These are phyloP conservation scores for Chaetorhynchus papuensis DNA, from an alignment of 2,113 vertebrate genomes.

Conservation along the genomic window DNA sequence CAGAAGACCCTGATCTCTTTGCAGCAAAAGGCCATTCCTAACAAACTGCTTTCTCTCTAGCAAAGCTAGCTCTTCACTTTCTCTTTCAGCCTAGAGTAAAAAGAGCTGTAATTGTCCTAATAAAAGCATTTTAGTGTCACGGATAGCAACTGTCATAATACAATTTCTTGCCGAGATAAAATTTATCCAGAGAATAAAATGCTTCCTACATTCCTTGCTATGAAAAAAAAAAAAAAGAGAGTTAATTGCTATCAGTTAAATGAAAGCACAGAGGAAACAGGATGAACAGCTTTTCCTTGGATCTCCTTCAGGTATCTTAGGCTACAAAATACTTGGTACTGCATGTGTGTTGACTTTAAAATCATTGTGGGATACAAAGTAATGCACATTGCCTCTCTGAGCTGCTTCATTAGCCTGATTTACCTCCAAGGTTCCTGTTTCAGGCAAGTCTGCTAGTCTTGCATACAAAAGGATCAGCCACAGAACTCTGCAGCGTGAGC, in stretches of 20 bases:
- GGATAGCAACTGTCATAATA: slow-evolving; percentile 57
- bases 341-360: slow-evolving; percentile 49
- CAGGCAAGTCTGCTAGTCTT: slow-evolving; percentile 50
- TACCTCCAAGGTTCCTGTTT: slow-evolving; percentile 58
- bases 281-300: slow-evolving; percentile 26
- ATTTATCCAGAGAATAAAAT: slow-evolving; percentile 53
- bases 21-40: slow-evolving; percentile 47
- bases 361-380: slow-evolving; percentile 50
- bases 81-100: slow-evolving; percentile 50
- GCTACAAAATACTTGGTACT: slow-evolving; percentile 21
- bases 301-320: slow-evolving; percentile 22
- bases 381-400: slow-evolving; percentile 25
- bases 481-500: neutral
- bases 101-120: slow-evolving; percentile 62
- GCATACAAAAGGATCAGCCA: slow-evolving; percentile 40
- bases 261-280: neutral
- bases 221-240: neutral
- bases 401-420: slow-evolving; percentile 69
- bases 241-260: slow-evolving; percentile 46
- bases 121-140: slow-evolving; percentile 51
- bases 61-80: slow-evolving; percentile 7
- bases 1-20: slow-evolving; percentile 53
- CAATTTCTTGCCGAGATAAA: slow-evolving; percentile 56
- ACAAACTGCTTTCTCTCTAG: slow-evolving; percentile 44
- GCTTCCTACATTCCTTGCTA: slow-evolving; percentile 6